Conservation (phyloP, 1,140 invertebrate genomes). For the Drosophila asahinai region DNA sequence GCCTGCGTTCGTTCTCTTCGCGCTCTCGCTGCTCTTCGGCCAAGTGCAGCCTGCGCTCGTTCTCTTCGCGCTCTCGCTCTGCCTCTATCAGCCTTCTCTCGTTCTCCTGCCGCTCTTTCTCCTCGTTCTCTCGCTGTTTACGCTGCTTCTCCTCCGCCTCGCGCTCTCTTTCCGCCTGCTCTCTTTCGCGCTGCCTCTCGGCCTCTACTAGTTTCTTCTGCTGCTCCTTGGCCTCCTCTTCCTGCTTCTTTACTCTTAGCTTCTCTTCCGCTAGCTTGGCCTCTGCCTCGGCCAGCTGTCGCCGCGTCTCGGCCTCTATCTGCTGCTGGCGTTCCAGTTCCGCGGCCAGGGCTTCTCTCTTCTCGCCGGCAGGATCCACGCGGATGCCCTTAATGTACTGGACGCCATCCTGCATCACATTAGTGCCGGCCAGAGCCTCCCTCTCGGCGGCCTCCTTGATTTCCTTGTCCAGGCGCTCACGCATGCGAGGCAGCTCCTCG, state of each 20-base stretch:
- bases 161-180: conserved; percentile 29
- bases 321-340: conserved; percentile 68
- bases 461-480: conserved; percentile 61
- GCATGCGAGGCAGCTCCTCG: conserved; percentile 58
- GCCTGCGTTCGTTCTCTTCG: conserved; percentile 36
- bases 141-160: conserved; percentile 15
- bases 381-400: conserved; percentile 76
- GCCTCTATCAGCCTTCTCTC: conserved; percentile 21
- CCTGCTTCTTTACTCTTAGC: conserved; percentile 25
- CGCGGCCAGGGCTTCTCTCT: conserved; percentile 54
- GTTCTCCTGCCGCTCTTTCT: conserved; percentile 26
- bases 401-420: conserved; percentile 80
- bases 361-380: conserved; percentile 57
- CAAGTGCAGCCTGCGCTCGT: conserved; percentile 34
- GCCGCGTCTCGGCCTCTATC: conserved; percentile 71
- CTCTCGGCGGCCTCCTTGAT: conserved; percentile 49
- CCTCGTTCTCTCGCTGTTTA: conserved; percentile 18
- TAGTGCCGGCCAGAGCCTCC: conserved; percentile 53
- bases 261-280: conserved; percentile 35
- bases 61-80: conserved; percentile 42
- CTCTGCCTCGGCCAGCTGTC: conserved; percentile 72
- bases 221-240: conserved; percentile 37
- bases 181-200: conserved; percentile 26
- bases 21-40: conserved; percentile 43
- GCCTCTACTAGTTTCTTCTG: conserved; percentile 25